These are phyloP conservation scores for Eupithecia insigniata DNA, from an alignment of 2,888 invertebrate genomes.

Conservation along the genomic window DNA sequence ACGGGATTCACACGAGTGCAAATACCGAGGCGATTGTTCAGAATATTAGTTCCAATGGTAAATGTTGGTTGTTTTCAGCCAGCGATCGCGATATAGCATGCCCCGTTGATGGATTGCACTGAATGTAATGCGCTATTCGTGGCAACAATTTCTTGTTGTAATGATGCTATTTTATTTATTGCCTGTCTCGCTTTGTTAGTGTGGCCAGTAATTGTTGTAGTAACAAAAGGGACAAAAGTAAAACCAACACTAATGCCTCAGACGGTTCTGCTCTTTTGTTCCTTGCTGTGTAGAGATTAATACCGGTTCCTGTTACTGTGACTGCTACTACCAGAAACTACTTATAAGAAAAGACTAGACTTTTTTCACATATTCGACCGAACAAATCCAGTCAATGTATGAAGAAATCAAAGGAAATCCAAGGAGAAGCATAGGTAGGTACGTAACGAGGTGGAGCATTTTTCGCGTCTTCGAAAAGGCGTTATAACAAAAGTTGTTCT, in stretches of 20 bases:
- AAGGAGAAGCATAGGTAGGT: slow-evolving; percentile 11
- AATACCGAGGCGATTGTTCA: slow-evolving; percentile 65
- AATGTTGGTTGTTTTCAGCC: slow-evolving; percentile 59
- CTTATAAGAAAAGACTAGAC: background rate
- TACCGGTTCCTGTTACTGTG: background rate
- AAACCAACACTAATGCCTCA: slow-evolving; percentile 21
- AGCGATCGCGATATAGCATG: slow-evolving; percentile 67
- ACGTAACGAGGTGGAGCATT: slow-evolving; percentile 25
- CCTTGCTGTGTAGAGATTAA: slow-evolving; percentile 8
- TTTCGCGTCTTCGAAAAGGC: slow-evolving; percentile 36
- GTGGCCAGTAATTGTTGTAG: slow-evolving; percentile 34
- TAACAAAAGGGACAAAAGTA: slow-evolving; percentile 25
- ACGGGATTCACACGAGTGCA: slow-evolving; percentile 54
- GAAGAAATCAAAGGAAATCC: slow-evolving; percentile 34
- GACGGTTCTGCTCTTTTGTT: slow-evolving; percentile 20
- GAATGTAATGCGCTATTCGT: slow-evolving; percentile 58
- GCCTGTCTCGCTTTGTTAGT: slow-evolving; percentile 34
- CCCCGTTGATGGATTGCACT: slow-evolving; percentile 66
- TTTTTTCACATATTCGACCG: slow-evolving; percentile 1
- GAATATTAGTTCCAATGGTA: slow-evolving; percentile 71
- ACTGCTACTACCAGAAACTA: background rate
- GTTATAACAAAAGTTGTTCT: slow-evolving; percentile 37
- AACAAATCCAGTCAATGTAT: slow-evolving; percentile 28
- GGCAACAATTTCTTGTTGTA: slow-evolving; percentile 40
- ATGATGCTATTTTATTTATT: slow-evolving; percentile 39